Evolutionary conservation across 2,888 invertebrate species (phyloP), one percentile per base, ranked within the genome.

Genomic region (Dicycla oo): DNA sequence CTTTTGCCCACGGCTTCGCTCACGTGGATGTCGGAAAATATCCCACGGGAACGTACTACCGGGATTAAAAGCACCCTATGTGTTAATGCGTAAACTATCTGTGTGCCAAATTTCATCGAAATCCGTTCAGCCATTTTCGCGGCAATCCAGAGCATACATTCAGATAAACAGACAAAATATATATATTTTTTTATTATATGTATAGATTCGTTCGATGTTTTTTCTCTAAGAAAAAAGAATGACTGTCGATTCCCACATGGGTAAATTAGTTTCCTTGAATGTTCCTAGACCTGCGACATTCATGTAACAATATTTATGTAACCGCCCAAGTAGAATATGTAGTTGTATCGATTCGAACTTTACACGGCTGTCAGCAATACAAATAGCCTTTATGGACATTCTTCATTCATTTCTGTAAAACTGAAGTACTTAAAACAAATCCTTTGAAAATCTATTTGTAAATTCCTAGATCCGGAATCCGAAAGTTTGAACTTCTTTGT

Each of bases 221-320:
- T 2, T 18, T 26, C 45, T 47, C 26, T 40, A 40, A 43, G 40
- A 13, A 18, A 43, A 15, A 23, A 23, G 11, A 30, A 26, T 7
- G 4, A 18, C 26, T 47, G 26, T 8, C 47, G 23, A 23, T 34
- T 34, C 6, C n/a, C 40, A 23, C 4, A 54, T 8, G 13, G 5
- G 38, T 38, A 38, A 7, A n/a, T 30, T 18, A 23, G 30, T 18
- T 47, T 18, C 2, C 40, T 23, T 30, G 23, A 58, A 53, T 51
- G 3, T 53, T 38, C 38, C 11, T 20, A 45, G 57, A 51, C 13
- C 34, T 20, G 49, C 13, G 49, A 38, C 30, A 70, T 70, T 70
- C 13, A 65, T 65, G 20, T 65, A 65, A 65, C 62, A 68, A 30
- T 65, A 26, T 62, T 71, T 78, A 78, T 74, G 65, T 69, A 78